Evolutionary conservation across 2,888 invertebrate species (phyloP).

Genomic region (Apantesis nais): DNA sequence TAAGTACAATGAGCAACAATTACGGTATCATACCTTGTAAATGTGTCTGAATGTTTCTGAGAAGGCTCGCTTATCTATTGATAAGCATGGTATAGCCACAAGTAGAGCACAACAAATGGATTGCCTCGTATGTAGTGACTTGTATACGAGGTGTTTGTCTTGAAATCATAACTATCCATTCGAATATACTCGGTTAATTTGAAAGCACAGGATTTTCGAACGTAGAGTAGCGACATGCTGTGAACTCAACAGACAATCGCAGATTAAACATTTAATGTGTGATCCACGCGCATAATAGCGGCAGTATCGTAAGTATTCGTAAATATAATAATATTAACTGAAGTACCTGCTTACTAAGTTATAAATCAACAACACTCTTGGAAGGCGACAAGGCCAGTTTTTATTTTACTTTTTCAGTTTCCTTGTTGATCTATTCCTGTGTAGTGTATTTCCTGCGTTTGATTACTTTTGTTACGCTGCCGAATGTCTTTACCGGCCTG

Average conservation of each 20-base stretch:
- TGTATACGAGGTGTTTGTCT: background rate
- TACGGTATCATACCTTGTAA: background rate
- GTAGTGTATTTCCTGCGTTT: background rate
- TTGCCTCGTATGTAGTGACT: background rate
- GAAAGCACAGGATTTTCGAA: too few species aligned
- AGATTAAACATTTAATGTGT: background rate
- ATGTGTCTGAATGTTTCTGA: background rate
- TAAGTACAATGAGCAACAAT: background rate
- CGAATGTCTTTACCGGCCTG: background rate
- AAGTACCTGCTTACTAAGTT: background rate
- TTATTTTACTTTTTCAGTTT: background rate
- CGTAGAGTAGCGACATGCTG: background rate
- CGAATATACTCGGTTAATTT: background rate
- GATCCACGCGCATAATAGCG: too few species aligned
- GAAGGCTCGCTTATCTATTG: background rate
- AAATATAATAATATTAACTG: background rate
- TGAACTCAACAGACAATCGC: background rate
- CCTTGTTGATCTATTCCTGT: background rate
- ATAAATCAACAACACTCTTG: background rate
- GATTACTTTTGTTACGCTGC: background rate
- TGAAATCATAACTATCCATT: background rate
- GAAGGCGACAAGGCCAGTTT: background rate
- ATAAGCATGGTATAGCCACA: background rate
- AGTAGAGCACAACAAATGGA: background rate
- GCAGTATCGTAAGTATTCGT: background rate